Base-by-base conservation (phyloP, 35 echinoderm and acorn worm species). In the Amphiura filiformis region DNA sequence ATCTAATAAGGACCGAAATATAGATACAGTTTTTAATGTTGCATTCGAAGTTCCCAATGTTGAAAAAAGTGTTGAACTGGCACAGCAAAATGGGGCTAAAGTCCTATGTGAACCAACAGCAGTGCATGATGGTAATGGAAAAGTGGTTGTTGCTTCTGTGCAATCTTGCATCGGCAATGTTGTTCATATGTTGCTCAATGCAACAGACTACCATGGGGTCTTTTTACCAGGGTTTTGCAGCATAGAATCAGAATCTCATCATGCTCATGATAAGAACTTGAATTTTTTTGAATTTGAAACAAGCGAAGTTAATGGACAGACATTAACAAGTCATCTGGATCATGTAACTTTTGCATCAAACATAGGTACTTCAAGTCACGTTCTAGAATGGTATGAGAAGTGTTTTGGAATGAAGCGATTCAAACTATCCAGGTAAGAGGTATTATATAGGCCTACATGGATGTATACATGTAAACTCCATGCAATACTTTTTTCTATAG, bases 351-450 rank as follows among this genome's bases (percentile, higher is more conserved):
- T 90, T 87, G 96, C 91, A 87, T 82, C 92, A 86, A 79, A 70
- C 9, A 89, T 86, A 0, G 96, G 84, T 11, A 39, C 79, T 1
- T 89, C 93, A 36, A 82, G 86, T 52, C 38, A 85, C 49, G 78
- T 85, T 26, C 80, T 99, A 40, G 44, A 77, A 31, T 99, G 89
- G 89, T 99, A 99, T 79, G 90, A 95, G 81, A 87, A 81, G 15
- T 95, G 96, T 56, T 89, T 99, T 84, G 96, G 96, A 81, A 90
- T 94, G 89, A 94, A 92, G 44, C 80, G 96, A 78, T 93, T 99
- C 77, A 76, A 75, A 17, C 57, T 99, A 15, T 92, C 89, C 36
- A 94, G 96, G 96, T 99, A 65, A 76, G 39, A 39, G 57, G 34
- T n/a, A n/a, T n/a, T n/a, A n/a, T n/a, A n/a, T n/a, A n/a, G n/a